phyloP scores from a whole-genome alignment of 1,140 invertebrate species.

The Gonatopus flavifemur region DNA sequence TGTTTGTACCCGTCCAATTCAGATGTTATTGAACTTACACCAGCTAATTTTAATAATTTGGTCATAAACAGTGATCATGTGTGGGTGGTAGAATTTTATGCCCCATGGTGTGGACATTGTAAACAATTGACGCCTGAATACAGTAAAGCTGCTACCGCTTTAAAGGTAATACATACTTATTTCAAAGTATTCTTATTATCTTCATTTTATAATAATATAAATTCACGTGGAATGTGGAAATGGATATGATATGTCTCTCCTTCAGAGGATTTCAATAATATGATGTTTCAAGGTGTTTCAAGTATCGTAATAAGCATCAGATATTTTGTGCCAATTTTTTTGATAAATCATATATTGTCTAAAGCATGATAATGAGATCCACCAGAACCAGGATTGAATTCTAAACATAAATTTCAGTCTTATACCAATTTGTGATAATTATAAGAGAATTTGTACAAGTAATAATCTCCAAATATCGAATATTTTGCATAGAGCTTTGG shows the following conservation, averaged over 20 bases:
- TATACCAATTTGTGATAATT: no score
- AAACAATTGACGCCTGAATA: slow-evolving; percentile 83
- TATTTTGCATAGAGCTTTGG: no score
- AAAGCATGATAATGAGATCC: no score
- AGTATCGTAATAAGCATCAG: no score
- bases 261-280: background rate
- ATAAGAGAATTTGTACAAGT: no score
- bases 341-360: no score
- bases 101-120: slow-evolving; percentile 92
- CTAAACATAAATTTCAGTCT: no score
- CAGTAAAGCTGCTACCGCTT: slow-evolving; percentile 81
- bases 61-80: slow-evolving; percentile 84
- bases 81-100: slow-evolving; percentile 94
- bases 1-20: slow-evolving; percentile 79
- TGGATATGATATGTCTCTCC: background rate
- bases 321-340: no score
- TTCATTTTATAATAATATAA: background rate
- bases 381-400: no score
- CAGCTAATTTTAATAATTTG: slow-evolving; percentile 84
- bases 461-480: no score
- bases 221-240: background rate
- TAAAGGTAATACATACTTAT: slow-evolving; percentile 78
- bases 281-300: no score
- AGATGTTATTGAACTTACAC: slow-evolving; percentile 89
- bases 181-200: background rate